These are phyloP conservation scores for Phaethon lepturus DNA, from an alignment of 2,113 vertebrate genomes.

Conservation along the genomic window DNA sequence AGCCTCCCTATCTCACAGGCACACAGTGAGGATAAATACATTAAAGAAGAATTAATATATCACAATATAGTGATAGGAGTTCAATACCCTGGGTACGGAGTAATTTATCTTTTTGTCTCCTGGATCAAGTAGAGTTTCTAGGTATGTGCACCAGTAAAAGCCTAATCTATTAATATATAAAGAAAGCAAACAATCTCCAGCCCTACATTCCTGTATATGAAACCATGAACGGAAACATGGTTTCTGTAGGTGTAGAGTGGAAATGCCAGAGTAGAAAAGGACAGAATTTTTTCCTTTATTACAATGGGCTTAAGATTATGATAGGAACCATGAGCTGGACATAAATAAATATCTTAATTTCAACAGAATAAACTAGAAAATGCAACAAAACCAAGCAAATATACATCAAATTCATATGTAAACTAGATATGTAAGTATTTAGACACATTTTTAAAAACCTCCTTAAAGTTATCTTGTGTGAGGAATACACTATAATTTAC, in stretches of 20 bases:
- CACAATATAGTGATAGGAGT: slow-evolving; percentile 46
- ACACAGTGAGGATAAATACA: slow-evolving; percentile 32
- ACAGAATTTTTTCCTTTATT: slow-evolving; percentile 55
- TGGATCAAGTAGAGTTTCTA: slow-evolving; percentile 60
- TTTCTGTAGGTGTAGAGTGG: not conserved
- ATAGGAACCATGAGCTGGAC: slow-evolving; percentile 26
- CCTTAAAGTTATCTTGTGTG: slow-evolving; percentile 50
- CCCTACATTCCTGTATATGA: not conserved
- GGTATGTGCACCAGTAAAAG: not conserved
- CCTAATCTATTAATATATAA: not conserved
- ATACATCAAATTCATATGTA: not conserved
- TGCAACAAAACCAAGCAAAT: slow-evolving; percentile 35
- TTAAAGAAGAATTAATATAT: slow-evolving; percentile 60
- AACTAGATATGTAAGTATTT: slow-evolving; percentile 3
- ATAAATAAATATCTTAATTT: slow-evolving; percentile 62
- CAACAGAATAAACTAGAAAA: slow-evolving; percentile 63
- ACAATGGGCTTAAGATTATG: not conserved
- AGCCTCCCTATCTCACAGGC: slow-evolving; percentile 37
- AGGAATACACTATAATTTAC: slow-evolving; percentile 65
- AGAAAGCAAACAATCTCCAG: not conserved
- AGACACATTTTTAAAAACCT: not conserved
- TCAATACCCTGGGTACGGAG: slow-evolving; percentile 4
- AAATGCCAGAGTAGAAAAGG: slow-evolving; percentile 48
- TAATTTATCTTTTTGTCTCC: slow-evolving; percentile 61
- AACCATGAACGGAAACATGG: slow-evolving; percentile 38